Base-by-base conservation (phyloP, 2,888 invertebrate genomes). In the Galerucella nymphaeae region DNA sequence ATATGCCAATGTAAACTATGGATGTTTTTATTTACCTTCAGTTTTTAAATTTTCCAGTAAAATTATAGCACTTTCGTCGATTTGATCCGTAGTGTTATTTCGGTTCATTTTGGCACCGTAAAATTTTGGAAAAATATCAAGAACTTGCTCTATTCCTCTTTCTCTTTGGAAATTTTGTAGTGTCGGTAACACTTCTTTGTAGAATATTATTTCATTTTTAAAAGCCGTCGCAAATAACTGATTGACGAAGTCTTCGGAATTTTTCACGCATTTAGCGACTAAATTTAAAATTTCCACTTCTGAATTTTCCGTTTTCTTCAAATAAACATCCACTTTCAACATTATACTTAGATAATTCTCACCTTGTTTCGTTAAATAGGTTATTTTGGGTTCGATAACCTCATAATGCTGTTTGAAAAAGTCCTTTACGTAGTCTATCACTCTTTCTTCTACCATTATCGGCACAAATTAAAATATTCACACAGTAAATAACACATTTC, bases 141-240 rank as follows among this genome's bases (percentile, higher is more conserved):
- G 85, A 0, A 80, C 73, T 2, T 85, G 82, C 3, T 85, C 82
- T 3, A 78, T 73, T 0, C 88, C 70, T 0, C 86, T 86, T 53
- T 88, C 86, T 2, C 81, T 72, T 71, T 89, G 88, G 8, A 90
- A 72, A 30, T 84, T 77, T 9, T 83, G 80, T 23, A 89, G 84
- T 11, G 83, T 79, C 0, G 89, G 88, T 1, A 87, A 77, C 20
- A 89, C 77, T n/a, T 84, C 81, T 45, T 85, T 79, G 73, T 89
- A 90, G 58, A 89, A 84, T 10, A 86, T 84, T 65, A 87, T 87
- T 80, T 90, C 90, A 5, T 89, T 87, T 1, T 83, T 80, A 89
- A 89, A 73, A 58, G 58, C 58, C 2, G 20, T 13, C 4, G 23
- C 23, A 13, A 72, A 72, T 62, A 65, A 16, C 13, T 41, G 23